Conservation (phyloP, 2,113 vertebrate genomes). For the Chlamydotis undulata region DNA sequence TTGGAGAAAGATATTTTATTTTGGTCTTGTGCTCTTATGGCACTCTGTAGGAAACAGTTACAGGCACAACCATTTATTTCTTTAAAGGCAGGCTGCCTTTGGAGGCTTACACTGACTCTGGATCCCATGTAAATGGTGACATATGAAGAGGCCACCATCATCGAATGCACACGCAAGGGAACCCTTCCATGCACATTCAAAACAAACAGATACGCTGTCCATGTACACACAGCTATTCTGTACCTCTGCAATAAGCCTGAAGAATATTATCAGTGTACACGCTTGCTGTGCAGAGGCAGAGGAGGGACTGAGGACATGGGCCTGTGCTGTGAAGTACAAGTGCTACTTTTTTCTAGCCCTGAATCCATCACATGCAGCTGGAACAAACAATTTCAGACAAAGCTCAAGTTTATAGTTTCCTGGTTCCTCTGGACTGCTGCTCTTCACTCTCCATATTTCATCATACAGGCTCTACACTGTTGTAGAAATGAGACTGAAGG, state of each 20-base stretch:
- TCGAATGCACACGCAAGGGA: neutral
- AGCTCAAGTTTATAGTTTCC: neutral
- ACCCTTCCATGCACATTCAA: neutral
- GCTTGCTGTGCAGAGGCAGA: neutral
- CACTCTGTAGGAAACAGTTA: neutral
- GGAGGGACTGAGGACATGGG: neutral
- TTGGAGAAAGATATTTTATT: neutral
- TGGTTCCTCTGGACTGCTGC: neutral
- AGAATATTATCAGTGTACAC: neutral
- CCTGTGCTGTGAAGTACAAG: neutral
- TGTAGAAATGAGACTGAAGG: neutral
- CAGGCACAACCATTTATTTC: neutral
- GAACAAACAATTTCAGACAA: neutral
- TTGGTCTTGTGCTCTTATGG: neutral
- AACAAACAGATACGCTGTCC: neutral
- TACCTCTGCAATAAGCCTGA: neutral
- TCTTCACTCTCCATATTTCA: neutral
- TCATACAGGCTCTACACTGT: neutral
- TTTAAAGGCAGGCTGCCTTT: neutral
- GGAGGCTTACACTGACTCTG: neutral
- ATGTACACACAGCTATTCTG: neutral
- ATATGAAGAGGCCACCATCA: neutral
- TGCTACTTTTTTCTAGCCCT: neutral
- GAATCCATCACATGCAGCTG: fast-evolving
- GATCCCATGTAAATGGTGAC: neutral